phyloP scores from a whole-genome alignment of 2,888 invertebrate species.

The Drosophila cracens region DNA sequence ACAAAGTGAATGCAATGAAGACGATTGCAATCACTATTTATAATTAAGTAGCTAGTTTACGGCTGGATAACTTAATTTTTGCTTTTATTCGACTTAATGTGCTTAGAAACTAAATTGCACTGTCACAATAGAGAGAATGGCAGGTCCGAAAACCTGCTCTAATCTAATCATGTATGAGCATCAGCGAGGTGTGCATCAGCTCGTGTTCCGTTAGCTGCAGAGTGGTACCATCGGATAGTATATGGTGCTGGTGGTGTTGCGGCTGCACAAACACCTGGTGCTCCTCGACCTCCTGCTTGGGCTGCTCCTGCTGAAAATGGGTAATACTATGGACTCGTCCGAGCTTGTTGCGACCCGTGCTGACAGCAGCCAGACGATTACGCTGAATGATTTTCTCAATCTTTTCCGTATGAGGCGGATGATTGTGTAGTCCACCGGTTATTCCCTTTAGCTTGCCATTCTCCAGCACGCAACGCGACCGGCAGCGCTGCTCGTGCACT shows the following conservation, averaged over 20 bases:
- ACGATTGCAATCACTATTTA: neutral
- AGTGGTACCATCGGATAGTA: slow-evolving; percentile 45
- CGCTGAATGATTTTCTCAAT: slow-evolving; percentile 84
- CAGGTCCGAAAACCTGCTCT: slow-evolving; percentile 8
- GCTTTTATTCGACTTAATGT: slow-evolving; percentile 46
- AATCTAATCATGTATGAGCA: slow-evolving; percentile 77
- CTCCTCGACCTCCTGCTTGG: slow-evolving; percentile 39
- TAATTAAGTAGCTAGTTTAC: slow-evolving; percentile 4
- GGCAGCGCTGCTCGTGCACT: slow-evolving; percentile 82
- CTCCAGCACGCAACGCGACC: slow-evolving; percentile 84
- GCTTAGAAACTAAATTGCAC: slow-evolving; percentile 69
- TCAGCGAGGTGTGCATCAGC: slow-evolving; percentile 69
- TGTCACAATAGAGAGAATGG: slow-evolving; percentile 14
- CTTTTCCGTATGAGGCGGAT: slow-evolving; percentile 84
- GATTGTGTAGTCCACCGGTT: slow-evolving; percentile 84
- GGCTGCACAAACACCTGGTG: slow-evolving; percentile 33
- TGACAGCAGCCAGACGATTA: slow-evolving; percentile 72
- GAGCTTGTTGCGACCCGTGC: slow-evolving; percentile 49
- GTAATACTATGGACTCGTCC: slow-evolving; percentile 47
- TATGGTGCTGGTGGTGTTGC: slow-evolving; percentile 38
- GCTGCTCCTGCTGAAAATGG: slow-evolving; percentile 40
- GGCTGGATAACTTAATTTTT: slow-evolving; percentile 10
- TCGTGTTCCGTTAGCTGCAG: slow-evolving; percentile 72
- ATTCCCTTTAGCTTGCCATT: slow-evolving; percentile 83
- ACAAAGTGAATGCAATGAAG: too few relatives aligned